Percentiles rank a stretch among this genome's conserved stretches.
phyloP scores from a whole-genome alignment of 2,888 invertebrate genomes.

The Synergus itoensis region DNA sequence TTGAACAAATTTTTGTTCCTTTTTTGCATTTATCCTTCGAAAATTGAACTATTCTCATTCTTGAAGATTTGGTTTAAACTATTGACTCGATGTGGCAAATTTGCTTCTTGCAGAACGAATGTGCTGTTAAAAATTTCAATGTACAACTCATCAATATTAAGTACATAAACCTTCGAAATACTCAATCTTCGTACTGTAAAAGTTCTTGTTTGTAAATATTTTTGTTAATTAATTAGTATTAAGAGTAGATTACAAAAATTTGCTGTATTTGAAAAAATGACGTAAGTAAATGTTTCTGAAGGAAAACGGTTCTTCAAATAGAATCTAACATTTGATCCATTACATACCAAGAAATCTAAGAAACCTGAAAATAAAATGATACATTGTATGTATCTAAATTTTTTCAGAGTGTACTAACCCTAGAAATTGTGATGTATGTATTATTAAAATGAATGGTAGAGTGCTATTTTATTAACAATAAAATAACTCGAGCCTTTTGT shows the following conservation, averaged over 20 bases:
- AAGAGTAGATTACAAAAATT: neutral
- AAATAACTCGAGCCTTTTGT: no score
- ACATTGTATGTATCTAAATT: no score
- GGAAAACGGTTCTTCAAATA: slow-evolving; percentile 11
- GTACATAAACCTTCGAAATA: slow-evolving; percentile 9
- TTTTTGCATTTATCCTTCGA: neutral
- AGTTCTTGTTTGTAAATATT: slow-evolving; percentile 42
- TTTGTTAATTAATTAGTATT: slow-evolving; percentile 46
- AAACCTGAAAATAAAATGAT: no score
- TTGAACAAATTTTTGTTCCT: slow-evolving; percentile 32
- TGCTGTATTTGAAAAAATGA: neutral
- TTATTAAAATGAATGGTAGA: no score
- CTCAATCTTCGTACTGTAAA: slow-evolving; percentile 42
- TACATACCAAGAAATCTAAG: no score
- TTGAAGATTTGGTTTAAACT: neutral
- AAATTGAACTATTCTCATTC: neutral
- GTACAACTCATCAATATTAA: neutral
- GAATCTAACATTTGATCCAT: neutral
- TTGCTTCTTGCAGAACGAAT: neutral
- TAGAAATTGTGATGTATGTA: no score
- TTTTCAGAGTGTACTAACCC: no score
- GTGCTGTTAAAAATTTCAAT: neutral
- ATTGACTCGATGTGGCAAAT: neutral
- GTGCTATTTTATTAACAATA: no score
- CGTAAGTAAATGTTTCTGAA: slow-evolving; percentile 2